Percentiles rank a stretch among this genome's conserved stretches.
Evolutionary conservation across 2,888 invertebrate genomes (phyloP).

Genomic region (Ophion obscuratus): DNA sequence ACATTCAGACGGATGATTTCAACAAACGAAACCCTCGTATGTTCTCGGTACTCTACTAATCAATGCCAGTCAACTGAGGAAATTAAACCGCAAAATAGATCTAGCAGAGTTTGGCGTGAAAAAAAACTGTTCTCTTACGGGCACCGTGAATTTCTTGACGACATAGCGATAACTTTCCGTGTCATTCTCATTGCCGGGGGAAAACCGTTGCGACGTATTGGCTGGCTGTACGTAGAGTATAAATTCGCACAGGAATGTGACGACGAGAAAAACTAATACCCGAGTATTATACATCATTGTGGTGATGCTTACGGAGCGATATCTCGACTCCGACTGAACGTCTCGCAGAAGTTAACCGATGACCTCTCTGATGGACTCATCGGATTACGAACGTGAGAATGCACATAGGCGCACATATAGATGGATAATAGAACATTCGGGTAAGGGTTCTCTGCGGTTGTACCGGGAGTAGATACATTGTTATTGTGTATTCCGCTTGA

Average conservation of each 20-base stretch:
- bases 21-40: too few species aligned
- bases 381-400: conserved; percentile 42
- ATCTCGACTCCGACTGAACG: conserved; percentile 61
- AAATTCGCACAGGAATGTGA: conserved; percentile 57
- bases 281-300: conserved; percentile 48
- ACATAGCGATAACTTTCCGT: conserved; percentile 80
- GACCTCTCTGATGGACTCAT: conserved; percentile 61
- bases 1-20: neutral
- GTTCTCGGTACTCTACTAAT: too few species aligned
- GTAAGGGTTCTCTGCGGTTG: conserved; percentile 14
- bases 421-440: neutral
- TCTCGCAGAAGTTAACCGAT: conserved; percentile 59
- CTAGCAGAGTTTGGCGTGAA: too few species aligned
- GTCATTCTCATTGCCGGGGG: conserved; percentile 10
- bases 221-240: conserved; percentile 41
- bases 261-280: conserved; percentile 49
- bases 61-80: neutral
- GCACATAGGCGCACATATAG: neutral
- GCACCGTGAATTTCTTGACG: conserved; percentile 86
- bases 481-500: conserved; percentile 12
- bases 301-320: conserved; percentile 62
- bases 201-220: conserved; percentile 13
- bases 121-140: conserved; percentile 79
- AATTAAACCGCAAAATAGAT: too few species aligned
- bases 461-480: conserved; percentile 2